phyloP scores from a whole-genome alignment of 2,888 invertebrate genomes.

The Clivina fossor region DNA sequence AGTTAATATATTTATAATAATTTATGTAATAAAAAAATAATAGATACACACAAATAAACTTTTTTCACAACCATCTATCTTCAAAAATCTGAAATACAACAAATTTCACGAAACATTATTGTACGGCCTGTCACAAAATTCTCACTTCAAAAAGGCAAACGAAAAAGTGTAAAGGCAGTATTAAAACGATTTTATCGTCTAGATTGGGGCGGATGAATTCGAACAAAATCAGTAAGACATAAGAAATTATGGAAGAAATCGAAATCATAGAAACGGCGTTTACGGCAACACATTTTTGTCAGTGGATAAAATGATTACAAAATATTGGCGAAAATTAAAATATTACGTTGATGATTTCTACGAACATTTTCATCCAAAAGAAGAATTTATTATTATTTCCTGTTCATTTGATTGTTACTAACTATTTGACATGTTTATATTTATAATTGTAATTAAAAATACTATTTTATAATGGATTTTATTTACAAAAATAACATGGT shows the following conservation, averaged over 20 bases:
- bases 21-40: too few species aligned
- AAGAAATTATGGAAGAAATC: conserved; percentile 79
- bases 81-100: conserved; percentile 40
- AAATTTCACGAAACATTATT: conserved; percentile 42
- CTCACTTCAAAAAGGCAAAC: conserved; percentile 71
- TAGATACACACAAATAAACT: too few species aligned
- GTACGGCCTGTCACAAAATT: conserved; percentile 71
- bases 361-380: conserved; percentile 80
- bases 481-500: too few species aligned
- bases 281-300: conserved; percentile 79
- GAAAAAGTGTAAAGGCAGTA: conserved; percentile 72
- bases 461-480: too few species aligned
- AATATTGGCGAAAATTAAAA: conserved; percentile 80
- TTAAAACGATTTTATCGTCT: conserved; percentile 75
- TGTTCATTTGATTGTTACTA: too few species aligned
- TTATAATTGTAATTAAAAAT: too few species aligned
- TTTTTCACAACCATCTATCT: too few species aligned
- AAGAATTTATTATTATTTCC: conserved; percentile 68
- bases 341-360: conserved; percentile 91
- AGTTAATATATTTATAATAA: too few species aligned
- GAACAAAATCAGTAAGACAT: conserved; percentile 74
- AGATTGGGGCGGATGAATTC: conserved; percentile 89
- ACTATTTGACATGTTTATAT: too few species aligned
- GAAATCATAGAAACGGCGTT: conserved; percentile 57
- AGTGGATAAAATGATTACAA: conserved; percentile 90